Base-by-base conservation (phyloP, 2,797 vertebrate genomes). In the Garrulus glandarius region DNA sequence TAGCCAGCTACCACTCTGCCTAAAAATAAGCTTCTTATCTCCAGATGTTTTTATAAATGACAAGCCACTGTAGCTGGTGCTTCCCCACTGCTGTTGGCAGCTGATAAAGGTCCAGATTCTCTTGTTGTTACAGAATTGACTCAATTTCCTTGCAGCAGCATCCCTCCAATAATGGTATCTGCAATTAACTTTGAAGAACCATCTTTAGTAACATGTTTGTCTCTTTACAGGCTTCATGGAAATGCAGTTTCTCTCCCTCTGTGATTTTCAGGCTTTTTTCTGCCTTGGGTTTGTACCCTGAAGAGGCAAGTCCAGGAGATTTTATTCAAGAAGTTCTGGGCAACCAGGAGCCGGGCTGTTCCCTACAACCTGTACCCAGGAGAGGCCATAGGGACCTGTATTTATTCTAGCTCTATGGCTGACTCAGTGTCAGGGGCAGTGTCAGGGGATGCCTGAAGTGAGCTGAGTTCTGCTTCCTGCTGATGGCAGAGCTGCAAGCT, bases 21-120 rank as follows among this genome's bases (percentile, higher is more conserved):
- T 84, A 56, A 85, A 96, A 96, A 81, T 61, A 93, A 85, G 56
- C 53, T 92, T 19, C 72, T 95, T 85, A 78, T 89, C 89, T 89
- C 89, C 84, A 92, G 78, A 84, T 77, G 65, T 71, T 92, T 89
- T 91, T 68, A 64, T 83, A 89, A 91, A 87, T 50, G 78, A 29
- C 70, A 85, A 85, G 60, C 68, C 36, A 60, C 22, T 44, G 41
- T 52, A 76, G 57, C 57, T 13, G 6, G 91, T 87, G 75, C 64
- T 93, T 95, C 60, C 84, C 93, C 60, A 39, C 39, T 68, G 78
- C 84, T 83, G 34, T 36, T 80, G 43, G 75, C 71, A 95, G 75
- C 57, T 80, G 26, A 26, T 61, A n/a, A 68, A 88, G 20, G 74
- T 87, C 61, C 70, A 72, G 47, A 26, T 76, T 49, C 68, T 32